These are phyloP conservation scores for Rhipidura dahli DNA, from an alignment of 2,113 vertebrate genomes.

Conservation along the genomic window DNA sequence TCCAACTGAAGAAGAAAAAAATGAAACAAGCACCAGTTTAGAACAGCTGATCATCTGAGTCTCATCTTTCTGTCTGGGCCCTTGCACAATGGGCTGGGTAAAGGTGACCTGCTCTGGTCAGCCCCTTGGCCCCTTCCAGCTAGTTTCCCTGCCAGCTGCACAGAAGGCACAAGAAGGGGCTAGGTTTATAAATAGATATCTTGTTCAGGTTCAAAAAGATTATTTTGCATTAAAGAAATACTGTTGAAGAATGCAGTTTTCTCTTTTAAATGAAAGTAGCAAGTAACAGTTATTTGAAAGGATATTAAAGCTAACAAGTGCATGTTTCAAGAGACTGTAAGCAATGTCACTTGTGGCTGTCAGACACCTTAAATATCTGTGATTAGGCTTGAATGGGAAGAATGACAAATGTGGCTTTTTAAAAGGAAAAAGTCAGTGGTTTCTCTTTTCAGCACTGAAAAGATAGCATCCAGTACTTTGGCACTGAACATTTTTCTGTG, in stretches of 20 bases:
- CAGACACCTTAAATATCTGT: not conserved
- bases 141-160: not conserved
- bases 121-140: not conserved
- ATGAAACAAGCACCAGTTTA: not conserved
- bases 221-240: not conserved
- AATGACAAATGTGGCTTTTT: not conserved
- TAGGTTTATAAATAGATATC: not conserved
- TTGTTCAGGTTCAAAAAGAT: not conserved
- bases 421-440: not conserved
- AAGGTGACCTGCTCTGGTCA: not conserved
- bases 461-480: not conserved
- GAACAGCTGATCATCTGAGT: not conserved
- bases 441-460: not conserved
- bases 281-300: not conserved
- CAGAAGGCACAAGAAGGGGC: not conserved
- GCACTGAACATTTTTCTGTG: not conserved
- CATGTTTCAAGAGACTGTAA: not conserved
- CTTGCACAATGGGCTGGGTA: not conserved
- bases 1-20: not conserved
- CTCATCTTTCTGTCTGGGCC: fast-evolving
- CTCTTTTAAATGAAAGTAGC: not conserved
- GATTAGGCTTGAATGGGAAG: not conserved
- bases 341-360: not conserved
- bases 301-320: not conserved
- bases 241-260: not conserved